Evolutionary conservation across 2,797 vertebrate genomes (phyloP).

Genomic region (Ataeniobius toweri): DNA sequence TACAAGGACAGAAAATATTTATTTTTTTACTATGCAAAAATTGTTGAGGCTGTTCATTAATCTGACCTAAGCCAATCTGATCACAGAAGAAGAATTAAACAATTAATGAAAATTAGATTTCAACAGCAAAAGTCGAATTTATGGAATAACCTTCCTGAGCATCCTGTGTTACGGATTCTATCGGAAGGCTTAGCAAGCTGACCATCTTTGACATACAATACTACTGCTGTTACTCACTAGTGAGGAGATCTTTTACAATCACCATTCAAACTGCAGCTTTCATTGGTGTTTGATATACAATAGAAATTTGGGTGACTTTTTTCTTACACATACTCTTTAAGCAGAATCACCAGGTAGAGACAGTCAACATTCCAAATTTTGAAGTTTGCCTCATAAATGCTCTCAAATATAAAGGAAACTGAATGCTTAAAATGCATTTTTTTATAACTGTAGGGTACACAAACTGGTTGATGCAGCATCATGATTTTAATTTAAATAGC

Average conservation of each 20-base stretch:
- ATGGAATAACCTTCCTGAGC: neutral
- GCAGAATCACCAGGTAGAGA: neutral
- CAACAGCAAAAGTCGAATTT: neutral
- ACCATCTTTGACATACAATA: neutral
- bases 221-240: neutral
- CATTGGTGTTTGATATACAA: neutral
- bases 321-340: neutral
- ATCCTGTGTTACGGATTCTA: neutral
- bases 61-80: conserved; percentile 22
- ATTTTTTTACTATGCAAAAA: conserved; percentile 34
- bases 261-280: neutral
- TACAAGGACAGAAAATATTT: conserved; percentile 55
- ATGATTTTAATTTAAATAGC: conserved; percentile 19
- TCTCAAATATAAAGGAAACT: too few relatives aligned
- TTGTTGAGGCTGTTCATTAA: conserved; percentile 19
- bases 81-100: conserved; percentile 15
- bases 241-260: neutral
- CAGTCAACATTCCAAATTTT: neutral
- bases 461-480: conserved; percentile 42
- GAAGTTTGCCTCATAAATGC: neutral
- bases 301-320: neutral
- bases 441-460: neutral
- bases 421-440: neutral
- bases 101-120: neutral
- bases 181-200: neutral